These are phyloP conservation scores for Fratercula arctica DNA, from an alignment of 2,797 vertebrate genomes.

Conservation along the genomic window DNA sequence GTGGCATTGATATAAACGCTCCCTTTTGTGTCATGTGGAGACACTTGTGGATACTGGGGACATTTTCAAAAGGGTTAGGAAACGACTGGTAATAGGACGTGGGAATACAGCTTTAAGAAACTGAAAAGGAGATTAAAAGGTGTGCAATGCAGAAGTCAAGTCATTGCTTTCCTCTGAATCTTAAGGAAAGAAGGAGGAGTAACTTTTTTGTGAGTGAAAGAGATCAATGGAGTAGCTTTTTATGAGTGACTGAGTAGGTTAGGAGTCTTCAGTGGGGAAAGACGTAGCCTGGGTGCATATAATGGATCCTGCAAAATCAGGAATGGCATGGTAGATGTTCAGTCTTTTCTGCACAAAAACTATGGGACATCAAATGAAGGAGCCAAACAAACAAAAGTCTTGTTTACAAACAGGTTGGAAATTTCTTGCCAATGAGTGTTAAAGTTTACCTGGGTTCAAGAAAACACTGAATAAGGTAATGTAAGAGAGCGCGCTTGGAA, in stretches of 20 bases:
- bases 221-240: neutral
- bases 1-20: neutral
- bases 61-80: neutral
- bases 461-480: neutral
- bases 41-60: neutral
- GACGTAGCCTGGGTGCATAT: neutral
- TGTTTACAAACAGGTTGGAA: rapidly evolving
- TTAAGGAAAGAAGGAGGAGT: neutral
- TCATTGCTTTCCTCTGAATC: neutral
- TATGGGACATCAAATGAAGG: neutral
- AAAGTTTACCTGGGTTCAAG: neutral
- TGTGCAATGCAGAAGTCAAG: neutral
- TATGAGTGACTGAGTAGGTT: neutral
- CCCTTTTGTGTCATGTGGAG: neutral
- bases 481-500: neutral
- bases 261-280: neutral
- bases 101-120: neutral
- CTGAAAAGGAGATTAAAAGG: neutral
- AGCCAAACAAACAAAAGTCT: neutral
- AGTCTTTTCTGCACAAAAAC: neutral
- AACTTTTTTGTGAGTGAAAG: neutral
- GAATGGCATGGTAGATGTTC: neutral
- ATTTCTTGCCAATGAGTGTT: neutral
- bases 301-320: neutral
- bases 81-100: neutral